Evolutionary conservation across 2,113 vertebrate genomes (phyloP).

Genomic region (Forbesichthys papilliferus): DNA sequence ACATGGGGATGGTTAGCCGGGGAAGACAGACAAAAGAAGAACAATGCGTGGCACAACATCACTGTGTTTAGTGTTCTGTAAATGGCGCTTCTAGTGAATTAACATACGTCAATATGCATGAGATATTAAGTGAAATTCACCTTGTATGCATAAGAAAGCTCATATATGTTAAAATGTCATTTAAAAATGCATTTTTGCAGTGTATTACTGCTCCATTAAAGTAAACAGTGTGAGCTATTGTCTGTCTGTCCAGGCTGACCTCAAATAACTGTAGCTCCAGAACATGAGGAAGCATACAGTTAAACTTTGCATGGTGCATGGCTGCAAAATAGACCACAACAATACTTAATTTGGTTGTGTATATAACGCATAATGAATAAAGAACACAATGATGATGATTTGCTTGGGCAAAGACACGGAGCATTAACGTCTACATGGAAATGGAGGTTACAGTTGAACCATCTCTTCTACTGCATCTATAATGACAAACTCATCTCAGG

Average conservation of each 20-base stretch:
- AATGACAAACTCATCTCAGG: constrained; percentile 76
- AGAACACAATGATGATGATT: constrained; percentile 77
- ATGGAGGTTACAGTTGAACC: constrained; percentile 87
- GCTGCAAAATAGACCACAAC: constrained; percentile 56
- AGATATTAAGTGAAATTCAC: too few species aligned
- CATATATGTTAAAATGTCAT: too few species aligned
- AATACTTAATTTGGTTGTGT: too few species aligned
- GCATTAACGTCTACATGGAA: constrained; percentile 89
- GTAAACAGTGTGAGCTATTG: too few species aligned
- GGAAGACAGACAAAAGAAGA: constrained; percentile 2
- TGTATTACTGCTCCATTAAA: too few species aligned
- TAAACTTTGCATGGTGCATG: constrained; percentile 22
- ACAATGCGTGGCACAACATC: neutral
- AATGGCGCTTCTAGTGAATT: too few species aligned
- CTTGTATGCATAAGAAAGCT: too few species aligned
- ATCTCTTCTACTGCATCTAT: constrained; percentile 82
- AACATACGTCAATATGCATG: too few species aligned
- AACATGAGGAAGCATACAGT: neutral
- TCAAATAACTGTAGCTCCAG: constrained; percentile 3
- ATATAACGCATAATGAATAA: neutral
- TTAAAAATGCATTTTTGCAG: too few species aligned
- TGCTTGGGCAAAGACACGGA: constrained; percentile 80
- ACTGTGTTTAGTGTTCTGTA: neutral
- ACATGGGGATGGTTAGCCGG: constrained; percentile 30
- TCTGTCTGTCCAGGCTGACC: constrained; percentile 5